Evolutionary conservation across 2,797 vertebrate species (phyloP).

Genomic region (Pseudocheirus occidentalis): DNA sequence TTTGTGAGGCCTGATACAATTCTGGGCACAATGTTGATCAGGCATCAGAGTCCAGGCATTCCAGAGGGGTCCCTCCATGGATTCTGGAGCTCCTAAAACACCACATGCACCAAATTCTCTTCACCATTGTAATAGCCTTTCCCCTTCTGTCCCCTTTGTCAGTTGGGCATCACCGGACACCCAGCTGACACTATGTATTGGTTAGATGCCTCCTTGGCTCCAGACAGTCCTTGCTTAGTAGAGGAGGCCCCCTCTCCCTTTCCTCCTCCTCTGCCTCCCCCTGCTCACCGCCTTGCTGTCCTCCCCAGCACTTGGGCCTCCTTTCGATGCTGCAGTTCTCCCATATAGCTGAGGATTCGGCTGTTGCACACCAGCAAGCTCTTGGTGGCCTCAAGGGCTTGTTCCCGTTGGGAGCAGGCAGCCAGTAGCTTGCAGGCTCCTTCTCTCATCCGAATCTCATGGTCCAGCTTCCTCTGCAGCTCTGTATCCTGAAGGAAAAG

Average conservation of each 20-base stretch:
- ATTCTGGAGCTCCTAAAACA: neutral
- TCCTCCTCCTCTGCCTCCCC: neutral
- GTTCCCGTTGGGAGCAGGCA: conserved; percentile 93
- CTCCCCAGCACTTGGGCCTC: conserved; percentile 93
- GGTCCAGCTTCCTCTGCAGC: conserved; percentile 94
- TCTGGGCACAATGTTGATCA: neutral
- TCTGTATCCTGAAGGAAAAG: conserved; percentile 90
- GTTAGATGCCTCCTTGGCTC: neutral
- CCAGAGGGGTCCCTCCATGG: neutral
- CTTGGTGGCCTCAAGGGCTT: conserved; percentile 93
- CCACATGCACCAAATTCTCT: neutral
- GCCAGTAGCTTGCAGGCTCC: conserved; percentile 94
- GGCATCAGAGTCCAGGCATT: neutral
- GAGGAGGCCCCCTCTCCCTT: neutral
- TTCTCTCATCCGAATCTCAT: conserved; percentile 96
- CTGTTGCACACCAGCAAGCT: conserved; percentile 93
- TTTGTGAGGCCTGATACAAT: neutral
- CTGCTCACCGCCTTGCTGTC: conserved; percentile 87
- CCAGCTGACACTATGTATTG: neutral
- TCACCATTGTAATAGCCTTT: neutral
- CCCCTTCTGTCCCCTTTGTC: neutral
- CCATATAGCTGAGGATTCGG: conserved; percentile 95
- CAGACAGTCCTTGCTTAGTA: neutral
- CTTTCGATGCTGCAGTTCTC: conserved; percentile 94
- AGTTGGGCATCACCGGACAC: neutral